These are phyloP conservation scores for Bovichtus diacanthus DNA, from an alignment of 2,797 vertebrate species.

Conservation along the genomic window DNA sequence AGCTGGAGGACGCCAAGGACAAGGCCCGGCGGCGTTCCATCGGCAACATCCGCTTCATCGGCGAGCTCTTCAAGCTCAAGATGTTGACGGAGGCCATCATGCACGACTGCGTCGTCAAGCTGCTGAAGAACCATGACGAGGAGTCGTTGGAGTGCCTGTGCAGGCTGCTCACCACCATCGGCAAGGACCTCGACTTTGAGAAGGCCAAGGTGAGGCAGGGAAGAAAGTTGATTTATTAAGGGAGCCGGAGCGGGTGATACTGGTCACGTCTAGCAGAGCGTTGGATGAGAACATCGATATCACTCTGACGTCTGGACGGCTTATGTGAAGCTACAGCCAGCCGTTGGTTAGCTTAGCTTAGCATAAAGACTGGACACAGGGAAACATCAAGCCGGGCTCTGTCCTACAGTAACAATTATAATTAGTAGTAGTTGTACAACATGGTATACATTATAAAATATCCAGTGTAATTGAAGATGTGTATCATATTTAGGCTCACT, in stretches of 20 bases:
- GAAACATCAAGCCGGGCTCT: too few relatives aligned
- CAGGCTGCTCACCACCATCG: slow-evolving; percentile 95
- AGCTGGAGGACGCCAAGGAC: slow-evolving; percentile 95
- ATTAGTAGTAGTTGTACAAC: too few relatives aligned
- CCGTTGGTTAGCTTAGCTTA: neutral
- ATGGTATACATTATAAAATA: neutral
- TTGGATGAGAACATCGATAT: neutral
- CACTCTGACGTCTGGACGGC: neutral
- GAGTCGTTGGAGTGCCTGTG: slow-evolving; percentile 97
- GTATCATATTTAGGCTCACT: neutral
- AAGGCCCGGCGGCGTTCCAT: slow-evolving; percentile 95
- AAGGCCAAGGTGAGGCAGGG: slow-evolving; percentile 92
- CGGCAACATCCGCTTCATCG: slow-evolving; percentile 97
- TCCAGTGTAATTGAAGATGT: neutral
- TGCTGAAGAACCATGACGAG: slow-evolving; percentile 96
- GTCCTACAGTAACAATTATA: neutral
- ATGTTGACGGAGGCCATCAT: slow-evolving; percentile 99
- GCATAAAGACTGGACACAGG: too few relatives aligned
- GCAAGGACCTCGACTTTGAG: slow-evolving; percentile 98
- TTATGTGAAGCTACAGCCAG: neutral
- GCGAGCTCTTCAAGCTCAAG: slow-evolving; percentile 97
- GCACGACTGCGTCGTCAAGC: slow-evolving; percentile 98
- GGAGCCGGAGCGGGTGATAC: neutral
- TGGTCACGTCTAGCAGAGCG: neutral
- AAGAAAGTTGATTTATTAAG: neutral